Evolutionary conservation across 2,888 invertebrate species (phyloP).

Genomic region (Sinhomidia bicolor): DNA sequence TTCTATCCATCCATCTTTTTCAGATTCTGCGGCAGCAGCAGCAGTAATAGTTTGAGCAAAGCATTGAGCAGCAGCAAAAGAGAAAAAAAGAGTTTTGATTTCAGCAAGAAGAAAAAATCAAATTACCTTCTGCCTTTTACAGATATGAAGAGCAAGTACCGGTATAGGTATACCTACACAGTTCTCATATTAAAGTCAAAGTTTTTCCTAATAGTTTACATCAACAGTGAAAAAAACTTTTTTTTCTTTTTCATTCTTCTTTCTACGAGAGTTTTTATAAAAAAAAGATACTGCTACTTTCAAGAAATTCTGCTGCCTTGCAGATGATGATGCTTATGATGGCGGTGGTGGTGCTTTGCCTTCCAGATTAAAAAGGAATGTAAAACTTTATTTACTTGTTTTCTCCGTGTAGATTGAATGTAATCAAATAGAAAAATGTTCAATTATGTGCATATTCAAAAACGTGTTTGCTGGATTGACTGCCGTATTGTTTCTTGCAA

Average conservation of each 20-base stretch:
- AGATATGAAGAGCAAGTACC: background rate
- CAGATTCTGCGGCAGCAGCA: background rate
- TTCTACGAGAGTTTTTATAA: too few species aligned
- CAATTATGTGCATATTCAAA: background rate
- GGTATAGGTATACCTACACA: too few species aligned
- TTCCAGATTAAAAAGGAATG: too few species aligned
- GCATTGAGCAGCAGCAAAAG: background rate
- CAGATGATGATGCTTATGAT: too few species aligned
- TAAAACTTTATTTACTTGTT: constrained; percentile 18
- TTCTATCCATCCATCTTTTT: constrained; percentile 17
- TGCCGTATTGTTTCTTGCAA: background rate
- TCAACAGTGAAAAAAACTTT: too few species aligned
- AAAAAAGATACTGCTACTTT: too few species aligned
- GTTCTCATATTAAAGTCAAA: too few species aligned
- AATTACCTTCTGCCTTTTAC: constrained; percentile 23
- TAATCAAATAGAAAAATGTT: constrained; percentile 10
- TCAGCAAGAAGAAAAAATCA: constrained; percentile 32
- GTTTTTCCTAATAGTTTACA: too few species aligned
- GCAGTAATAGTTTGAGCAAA: too few species aligned
- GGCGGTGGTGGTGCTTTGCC: too few species aligned
- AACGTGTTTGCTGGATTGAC: constrained; percentile 8
- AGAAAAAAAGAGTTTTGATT: background rate
- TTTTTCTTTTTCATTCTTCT: too few species aligned
- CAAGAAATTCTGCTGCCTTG: too few species aligned
- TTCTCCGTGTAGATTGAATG: background rate